Evolutionary conservation across 1,140 invertebrate species (phyloP).

Genomic region (Dendrolimus punctatus): DNA sequence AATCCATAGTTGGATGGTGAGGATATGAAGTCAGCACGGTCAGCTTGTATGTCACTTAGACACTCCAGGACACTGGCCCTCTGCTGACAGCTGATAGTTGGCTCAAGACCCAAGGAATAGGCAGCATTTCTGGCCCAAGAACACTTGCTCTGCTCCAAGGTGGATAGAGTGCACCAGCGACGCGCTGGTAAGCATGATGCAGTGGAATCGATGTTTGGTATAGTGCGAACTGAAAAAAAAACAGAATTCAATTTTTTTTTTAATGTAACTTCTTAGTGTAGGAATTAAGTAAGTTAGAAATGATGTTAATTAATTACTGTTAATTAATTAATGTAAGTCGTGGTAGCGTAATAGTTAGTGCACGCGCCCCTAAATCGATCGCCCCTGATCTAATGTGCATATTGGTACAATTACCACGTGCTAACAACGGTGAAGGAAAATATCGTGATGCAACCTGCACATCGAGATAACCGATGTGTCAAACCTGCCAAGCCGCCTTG

Average conservation of each 20-base stretch:
- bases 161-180: constrained; percentile 75
- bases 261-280: background rate
- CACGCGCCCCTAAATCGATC: too few species aligned
- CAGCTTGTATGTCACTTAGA: constrained; percentile 73
- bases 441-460: too few species aligned
- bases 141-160: constrained; percentile 74
- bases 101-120: constrained; percentile 73
- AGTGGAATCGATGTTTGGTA: constrained; percentile 28
- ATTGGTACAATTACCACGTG: too few species aligned
- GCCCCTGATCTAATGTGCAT: too few species aligned
- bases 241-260: background rate
- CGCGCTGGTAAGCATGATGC: constrained; percentile 62
- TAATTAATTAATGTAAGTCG: too few species aligned
- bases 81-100: constrained; percentile 70
- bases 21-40: constrained; percentile 78
- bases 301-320: too few species aligned
- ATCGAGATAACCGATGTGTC: too few species aligned
- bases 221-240: constrained; percentile 33
- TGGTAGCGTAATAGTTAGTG: too few species aligned
- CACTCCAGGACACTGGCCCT: constrained; percentile 71
- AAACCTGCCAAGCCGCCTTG: too few species aligned
- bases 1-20: constrained; percentile 81
- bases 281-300: too few species aligned
- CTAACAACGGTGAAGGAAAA: too few species aligned
- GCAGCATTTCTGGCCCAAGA: constrained; percentile 72